Conservation (phyloP, 2,113 vertebrate species). For the Ellobius talpinus region DNA sequence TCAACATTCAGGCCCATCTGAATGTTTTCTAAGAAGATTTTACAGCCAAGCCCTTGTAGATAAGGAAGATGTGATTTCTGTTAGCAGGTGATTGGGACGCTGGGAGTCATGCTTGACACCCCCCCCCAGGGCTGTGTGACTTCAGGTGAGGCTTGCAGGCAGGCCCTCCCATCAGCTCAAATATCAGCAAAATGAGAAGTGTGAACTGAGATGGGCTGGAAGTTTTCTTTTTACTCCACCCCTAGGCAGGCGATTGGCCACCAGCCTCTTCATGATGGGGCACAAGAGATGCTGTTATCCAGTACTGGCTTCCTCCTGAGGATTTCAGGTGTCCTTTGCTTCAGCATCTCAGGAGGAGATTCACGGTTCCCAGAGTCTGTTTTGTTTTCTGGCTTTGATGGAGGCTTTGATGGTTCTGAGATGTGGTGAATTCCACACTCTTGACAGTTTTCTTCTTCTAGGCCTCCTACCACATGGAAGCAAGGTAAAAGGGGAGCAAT, state of each 20-base stretch:
- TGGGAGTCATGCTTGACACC: neutral
- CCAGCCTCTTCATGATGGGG: neutral
- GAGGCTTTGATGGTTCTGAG: neutral
- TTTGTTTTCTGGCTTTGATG: conserved; percentile 1
- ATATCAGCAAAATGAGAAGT: neutral
- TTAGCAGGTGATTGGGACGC: neutral
- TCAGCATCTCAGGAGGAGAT: neutral
- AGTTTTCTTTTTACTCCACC: neutral
- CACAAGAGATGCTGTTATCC: neutral
- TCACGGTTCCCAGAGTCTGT: too few relatives aligned
- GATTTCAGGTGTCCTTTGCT: neutral
- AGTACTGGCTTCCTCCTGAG: neutral
- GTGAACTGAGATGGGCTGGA: neutral
- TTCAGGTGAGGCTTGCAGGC: neutral
- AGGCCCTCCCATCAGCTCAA: neutral
- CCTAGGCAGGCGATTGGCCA: neutral
- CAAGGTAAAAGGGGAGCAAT: neutral
- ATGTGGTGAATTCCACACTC: neutral
- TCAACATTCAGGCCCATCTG: neutral
- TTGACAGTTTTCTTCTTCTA: neutral
- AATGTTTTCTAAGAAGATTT: neutral
- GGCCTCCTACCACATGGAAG: neutral
- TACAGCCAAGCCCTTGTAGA: neutral
- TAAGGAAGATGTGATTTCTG: neutral
- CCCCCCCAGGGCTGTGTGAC: neutral